A percentile compares a stretch with the other conserved stretches of the same genome.
Conservation (phyloP, 2,113 vertebrate species). For the Rhineura floridana region DNA sequence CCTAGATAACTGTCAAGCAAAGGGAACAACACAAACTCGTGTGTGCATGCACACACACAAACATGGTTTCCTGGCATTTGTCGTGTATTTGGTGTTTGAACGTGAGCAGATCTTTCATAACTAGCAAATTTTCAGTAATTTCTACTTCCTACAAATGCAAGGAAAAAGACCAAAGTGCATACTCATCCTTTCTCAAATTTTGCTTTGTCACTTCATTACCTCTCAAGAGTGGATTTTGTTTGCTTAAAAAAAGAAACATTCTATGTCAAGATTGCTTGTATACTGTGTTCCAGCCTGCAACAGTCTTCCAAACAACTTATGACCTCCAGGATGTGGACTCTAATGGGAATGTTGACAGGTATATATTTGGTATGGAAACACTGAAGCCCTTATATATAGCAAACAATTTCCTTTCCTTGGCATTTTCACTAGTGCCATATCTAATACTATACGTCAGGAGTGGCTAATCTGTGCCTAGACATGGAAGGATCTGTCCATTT, state of each 20-base stretch:
- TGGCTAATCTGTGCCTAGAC: too few relatives aligned
- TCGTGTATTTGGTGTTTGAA: neutral
- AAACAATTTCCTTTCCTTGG: neutral
- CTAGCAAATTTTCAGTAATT: neutral
- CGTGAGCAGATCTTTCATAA: neutral
- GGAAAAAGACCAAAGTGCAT: neutral
- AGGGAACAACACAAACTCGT: neutral
- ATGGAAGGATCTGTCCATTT: too few relatives aligned
- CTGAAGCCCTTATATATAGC: neutral
- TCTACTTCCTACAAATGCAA: neutral
- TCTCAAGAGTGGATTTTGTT: neutral
- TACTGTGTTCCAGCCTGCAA: neutral
- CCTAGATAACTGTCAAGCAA: neutral
- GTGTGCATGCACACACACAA: neutral
- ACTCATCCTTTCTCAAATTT: neutral
- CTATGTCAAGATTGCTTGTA: neutral
- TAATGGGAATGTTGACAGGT: neutral
- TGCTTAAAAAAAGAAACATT: neutral
- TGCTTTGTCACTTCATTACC: neutral
- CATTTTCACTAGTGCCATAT: neutral
- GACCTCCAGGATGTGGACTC: neutral
- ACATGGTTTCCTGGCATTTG: neutral
- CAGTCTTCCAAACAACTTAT: neutral
- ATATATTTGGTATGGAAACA: conserved; percentile 1
- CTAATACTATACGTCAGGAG: neutral